Evolutionary conservation across 1,140 invertebrate species (phyloP), one percentile per base, ranked within the genome.

Genomic region (Drosophila jambulina): DNA sequence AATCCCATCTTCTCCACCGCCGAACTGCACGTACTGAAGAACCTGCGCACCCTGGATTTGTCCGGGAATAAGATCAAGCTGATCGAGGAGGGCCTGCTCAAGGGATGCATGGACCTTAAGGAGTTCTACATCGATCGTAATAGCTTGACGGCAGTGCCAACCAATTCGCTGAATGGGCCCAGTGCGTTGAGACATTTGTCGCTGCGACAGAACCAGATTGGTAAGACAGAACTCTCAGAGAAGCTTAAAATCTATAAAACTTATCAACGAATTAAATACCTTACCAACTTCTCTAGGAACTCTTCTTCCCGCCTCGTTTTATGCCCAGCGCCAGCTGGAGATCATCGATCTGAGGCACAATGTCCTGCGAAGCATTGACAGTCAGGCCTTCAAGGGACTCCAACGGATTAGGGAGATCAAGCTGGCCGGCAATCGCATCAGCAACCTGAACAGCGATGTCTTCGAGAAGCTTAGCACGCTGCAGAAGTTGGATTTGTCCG

Each of bases 1-100:
- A 98, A 98, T 93, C 97, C 97, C 0, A 97, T 98, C 68, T 98
- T 98, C 91, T 97, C 97, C 2, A 96, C 95, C 13, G 95, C 95
- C 23, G 97, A 98, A 91, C 95, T 98, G 62, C 96, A 96, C 65
- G 95, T 95, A n/a, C 91, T 97, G 56, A 94, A 94, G 2, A 94
- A 95, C 65, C 91, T 98, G n/a, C 94, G 95, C 72, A 90, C 96
- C 5, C 91, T 98, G 27, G 97, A 98, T 93, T 93, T 98, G 8
- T 96, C 95, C 25, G 95, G 95, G 17, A 98, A 98, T 84, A 94
- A 94, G 46, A 95, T 98, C 38, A 95, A 95, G 75, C 95, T 96
- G 2, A 94, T 98, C 19, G 97, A 98, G 83, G 97, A 97, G 82
- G 97, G 97, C 1, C 95, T 98, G 36, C 94, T 98, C 4, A 97